These are phyloP conservation scores for Pelvicachromis taeniatus DNA, from an alignment of 2,113 vertebrate genomes.

Conservation along the genomic window DNA sequence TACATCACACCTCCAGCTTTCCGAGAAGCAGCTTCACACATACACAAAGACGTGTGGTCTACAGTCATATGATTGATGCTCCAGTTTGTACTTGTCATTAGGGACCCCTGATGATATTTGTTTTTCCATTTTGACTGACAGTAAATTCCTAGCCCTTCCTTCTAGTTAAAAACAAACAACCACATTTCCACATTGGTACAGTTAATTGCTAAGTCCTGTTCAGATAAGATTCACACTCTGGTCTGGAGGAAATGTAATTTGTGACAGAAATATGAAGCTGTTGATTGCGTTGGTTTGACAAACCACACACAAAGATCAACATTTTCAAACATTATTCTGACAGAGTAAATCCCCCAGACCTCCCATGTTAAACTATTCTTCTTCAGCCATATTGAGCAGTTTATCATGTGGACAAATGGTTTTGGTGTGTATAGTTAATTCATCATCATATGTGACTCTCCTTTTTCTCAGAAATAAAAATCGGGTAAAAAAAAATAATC, in stretches of 20 bases:
- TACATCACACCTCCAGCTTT: constrained; percentile 2
- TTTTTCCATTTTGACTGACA: background rate
- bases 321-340: background rate
- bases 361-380: background rate
- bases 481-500: too few relatives aligned
- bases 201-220: background rate
- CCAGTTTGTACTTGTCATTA: background rate
- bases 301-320: accelerated
- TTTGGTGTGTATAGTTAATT: background rate
- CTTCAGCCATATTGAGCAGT: background rate
- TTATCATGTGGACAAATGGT: background rate
- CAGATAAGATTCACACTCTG: background rate
- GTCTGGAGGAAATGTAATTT: background rate
- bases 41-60: background rate
- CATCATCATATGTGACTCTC: too few relatives aligned
- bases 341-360: background rate
- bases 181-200: accelerated
- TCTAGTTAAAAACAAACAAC: background rate
- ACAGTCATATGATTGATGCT: background rate
- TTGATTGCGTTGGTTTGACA: background rate
- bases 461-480: too few relatives aligned
- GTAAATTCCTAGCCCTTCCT: background rate
- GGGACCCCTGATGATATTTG: background rate
- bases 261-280: background rate
- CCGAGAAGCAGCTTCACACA: background rate